Evolutionary conservation across 2,797 vertebrate species (phyloP), one percentile per base, ranked within the genome.

Genomic region (Phataginus tetradactyla): DNA sequence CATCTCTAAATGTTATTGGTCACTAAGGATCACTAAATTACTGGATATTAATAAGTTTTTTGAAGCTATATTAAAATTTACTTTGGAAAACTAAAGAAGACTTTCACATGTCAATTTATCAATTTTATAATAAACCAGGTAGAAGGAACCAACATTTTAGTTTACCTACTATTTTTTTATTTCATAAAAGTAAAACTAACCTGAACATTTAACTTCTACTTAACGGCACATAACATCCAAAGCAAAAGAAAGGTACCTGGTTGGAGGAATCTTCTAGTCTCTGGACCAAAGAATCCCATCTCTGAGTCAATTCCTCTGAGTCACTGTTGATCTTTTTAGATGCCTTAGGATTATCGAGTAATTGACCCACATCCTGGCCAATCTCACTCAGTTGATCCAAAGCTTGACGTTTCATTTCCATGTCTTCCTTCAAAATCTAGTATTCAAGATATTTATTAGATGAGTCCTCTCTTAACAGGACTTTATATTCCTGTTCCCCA

Each of bases 231-330:
- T 23, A 64, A 3, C 61, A n/a, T 6, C 61, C 63, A 84, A 64
- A 93, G 69, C 27, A 59, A 85, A 87, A 95, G 74, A 85, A 87
- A 95, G 74, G 55, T 98, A 99, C 99, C 99, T 99, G 99, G 90
- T 99, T 99, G 83, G 99, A 99, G 97, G 98, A 99, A 98, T 99
- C 99, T 97, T 99, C 99, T 72, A 99, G 98, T 96, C 98, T 99
- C 98, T 99, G 99, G 87, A 99, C 99, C 98, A 99, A 98, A 97
- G 99, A 99, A 98, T 99, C 99, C 99, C 99, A 99, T 94, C 99
- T 98, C 98, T 99, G 99, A n/a, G 99, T 99, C 91, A 99, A 98
- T 42, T 99, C 99, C 95, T 99, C 99, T 1, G 99, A 99, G 97
- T 99, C 99, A 0, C 94, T 97, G 91, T 99, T 99, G 3, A 99